Conservation (phyloP, 92 coral and sea anemone genomes). For the Heteractis magnifica region DNA sequence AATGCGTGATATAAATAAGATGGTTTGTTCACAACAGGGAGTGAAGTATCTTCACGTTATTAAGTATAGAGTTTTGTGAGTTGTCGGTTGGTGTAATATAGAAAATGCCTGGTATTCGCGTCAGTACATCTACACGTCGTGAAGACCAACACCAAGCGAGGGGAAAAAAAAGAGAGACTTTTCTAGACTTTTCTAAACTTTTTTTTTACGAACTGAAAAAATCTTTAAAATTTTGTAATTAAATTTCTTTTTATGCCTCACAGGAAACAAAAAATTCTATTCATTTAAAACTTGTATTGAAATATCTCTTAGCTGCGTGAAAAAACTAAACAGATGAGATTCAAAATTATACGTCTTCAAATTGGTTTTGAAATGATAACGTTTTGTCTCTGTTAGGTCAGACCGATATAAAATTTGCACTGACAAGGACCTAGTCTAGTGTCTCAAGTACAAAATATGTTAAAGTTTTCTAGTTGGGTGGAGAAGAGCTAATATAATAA, state of each 20-base stretch:
- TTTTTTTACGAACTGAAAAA: neutral
- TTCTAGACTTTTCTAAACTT: neutral
- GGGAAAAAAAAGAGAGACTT: neutral
- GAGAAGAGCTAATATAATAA: too few relatives aligned
- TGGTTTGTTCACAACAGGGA: neutral
- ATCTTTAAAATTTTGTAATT: neutral
- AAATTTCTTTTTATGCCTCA: neutral
- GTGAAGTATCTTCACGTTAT: too few relatives aligned
- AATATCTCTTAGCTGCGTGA: neutral
- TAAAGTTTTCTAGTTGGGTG: too few relatives aligned
- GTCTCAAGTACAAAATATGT: too few relatives aligned
- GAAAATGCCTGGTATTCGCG: neutral
- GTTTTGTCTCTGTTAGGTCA: too few relatives aligned
- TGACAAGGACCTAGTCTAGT: too few relatives aligned
- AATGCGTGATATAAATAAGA: too few relatives aligned
- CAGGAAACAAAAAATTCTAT: neutral
- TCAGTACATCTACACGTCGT: neutral
- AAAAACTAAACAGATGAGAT: neutral
- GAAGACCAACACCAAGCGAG: too few relatives aligned
- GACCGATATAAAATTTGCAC: too few relatives aligned
- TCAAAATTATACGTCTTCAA: neutral
- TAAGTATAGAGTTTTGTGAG: too few relatives aligned
- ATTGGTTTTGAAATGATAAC: neutral
- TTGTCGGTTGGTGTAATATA: neutral
- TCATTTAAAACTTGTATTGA: neutral